Evolutionary conservation across 2,888 invertebrate species (phyloP).

Genomic region (Auanema sp.): DNA sequence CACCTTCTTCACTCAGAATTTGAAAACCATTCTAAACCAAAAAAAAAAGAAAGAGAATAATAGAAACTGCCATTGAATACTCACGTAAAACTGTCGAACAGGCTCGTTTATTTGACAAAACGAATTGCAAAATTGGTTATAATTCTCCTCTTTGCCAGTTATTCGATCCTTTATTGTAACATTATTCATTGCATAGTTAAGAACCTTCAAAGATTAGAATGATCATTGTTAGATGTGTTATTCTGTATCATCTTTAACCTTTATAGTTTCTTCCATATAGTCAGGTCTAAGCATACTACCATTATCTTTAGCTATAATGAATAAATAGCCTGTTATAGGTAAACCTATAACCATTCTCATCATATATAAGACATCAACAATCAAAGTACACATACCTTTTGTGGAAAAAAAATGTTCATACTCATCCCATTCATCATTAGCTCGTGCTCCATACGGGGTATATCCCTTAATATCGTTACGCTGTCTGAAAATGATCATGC

Average conservation of each 20-base stretch:
- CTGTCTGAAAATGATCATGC: constrained; percentile 15
- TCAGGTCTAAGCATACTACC: constrained; percentile 57
- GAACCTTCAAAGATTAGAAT: constrained; percentile 20
- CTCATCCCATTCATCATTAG: constrained; percentile 45
- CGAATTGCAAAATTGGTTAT: constrained; percentile 47
- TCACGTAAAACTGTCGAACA: constrained; percentile 54
- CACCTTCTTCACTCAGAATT: constrained; percentile 43
- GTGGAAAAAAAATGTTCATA: constrained; percentile 37
- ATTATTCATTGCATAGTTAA: constrained; percentile 47
- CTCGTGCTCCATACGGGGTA: constrained; percentile 52
- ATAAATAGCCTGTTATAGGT: constrained; percentile 53
- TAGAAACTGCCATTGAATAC: constrained; percentile 16
- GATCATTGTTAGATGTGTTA: constrained; percentile 15
- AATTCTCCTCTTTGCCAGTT: constrained; percentile 34
- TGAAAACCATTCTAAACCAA: constrained; percentile 50
- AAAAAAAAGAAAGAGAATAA: not conserved
- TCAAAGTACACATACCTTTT: constrained; percentile 11
- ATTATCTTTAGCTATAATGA: constrained; percentile 57
- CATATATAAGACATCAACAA: not conserved
- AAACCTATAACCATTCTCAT: constrained; percentile 24
- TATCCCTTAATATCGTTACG: constrained; percentile 37
- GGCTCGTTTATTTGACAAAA: constrained; percentile 56
- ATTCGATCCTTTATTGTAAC: constrained; percentile 40
- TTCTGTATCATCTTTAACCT: constrained; percentile 33
- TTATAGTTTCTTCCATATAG: constrained; percentile 54